phyloP scores from a whole-genome alignment of 2,888 invertebrate genomes.

The Tanytarsus gracilentus region DNA sequence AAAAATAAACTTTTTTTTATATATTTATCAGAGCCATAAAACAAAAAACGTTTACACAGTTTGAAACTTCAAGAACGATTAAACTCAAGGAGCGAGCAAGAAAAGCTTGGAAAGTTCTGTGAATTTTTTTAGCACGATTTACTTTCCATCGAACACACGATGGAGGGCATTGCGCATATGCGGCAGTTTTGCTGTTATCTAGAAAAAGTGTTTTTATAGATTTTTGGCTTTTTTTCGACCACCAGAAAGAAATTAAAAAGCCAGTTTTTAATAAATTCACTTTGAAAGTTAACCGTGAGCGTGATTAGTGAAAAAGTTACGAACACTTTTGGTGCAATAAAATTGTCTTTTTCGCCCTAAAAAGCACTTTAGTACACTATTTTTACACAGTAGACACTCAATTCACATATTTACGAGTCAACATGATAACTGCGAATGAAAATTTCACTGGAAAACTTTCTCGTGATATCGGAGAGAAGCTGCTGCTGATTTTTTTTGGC shows the following conservation, averaged over 20 bases:
- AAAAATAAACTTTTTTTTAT: slow-evolving; percentile 16
- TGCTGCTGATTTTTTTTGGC: not conserved
- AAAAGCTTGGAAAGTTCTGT: slow-evolving; percentile 21
- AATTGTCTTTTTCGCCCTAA: not conserved
- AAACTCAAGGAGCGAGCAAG: slow-evolving; percentile 2
- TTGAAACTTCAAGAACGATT: slow-evolving; percentile 20
- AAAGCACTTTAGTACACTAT: not conserved
- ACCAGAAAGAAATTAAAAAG: not conserved
- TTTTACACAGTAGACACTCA: slow-evolving; percentile 12
- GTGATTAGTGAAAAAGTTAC: not conserved
- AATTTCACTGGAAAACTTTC: slow-evolving; percentile 21
- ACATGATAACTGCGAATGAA: slow-evolving; percentile 28
- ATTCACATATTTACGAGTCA: slow-evolving; percentile 27
- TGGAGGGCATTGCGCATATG: slow-evolving; percentile 17
- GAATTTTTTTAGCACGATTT: slow-evolving; percentile 20
- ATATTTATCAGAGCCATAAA: not conserved
- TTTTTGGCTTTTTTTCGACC: slow-evolving; percentile 21
- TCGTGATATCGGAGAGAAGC: not conserved
- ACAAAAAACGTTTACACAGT: slow-evolving; percentile 17
- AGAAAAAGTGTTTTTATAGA: slow-evolving; percentile 27
- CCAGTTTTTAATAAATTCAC: not conserved
- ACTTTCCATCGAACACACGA: slow-evolving; percentile 4
- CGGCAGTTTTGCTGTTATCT: slow-evolving; percentile 22
- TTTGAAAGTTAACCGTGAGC: not conserved
- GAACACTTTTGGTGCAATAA: not conserved